Conservation (phyloP, 2,113 vertebrate species). For the Sakesphorus luctuosus region DNA sequence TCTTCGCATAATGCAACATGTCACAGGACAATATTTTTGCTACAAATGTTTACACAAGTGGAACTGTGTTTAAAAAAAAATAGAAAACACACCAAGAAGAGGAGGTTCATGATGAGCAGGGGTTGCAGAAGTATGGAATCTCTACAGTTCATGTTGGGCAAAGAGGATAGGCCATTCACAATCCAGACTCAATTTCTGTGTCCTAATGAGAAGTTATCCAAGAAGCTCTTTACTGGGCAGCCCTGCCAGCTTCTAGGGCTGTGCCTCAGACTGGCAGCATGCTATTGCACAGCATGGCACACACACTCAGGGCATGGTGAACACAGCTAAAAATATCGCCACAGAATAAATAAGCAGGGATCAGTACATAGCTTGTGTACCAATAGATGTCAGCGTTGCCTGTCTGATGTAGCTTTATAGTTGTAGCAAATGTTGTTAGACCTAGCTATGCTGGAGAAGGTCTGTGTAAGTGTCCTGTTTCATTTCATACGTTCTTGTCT, state of each 20-base stretch:
- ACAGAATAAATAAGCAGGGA: background rate
- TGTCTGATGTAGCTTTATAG: background rate
- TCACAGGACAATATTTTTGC: background rate
- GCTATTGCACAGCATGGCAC: accelerated
- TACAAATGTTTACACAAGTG: background rate
- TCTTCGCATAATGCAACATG: background rate
- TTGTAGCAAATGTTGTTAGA: background rate
- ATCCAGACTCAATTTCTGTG: background rate
- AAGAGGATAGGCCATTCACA: background rate
- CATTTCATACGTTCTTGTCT: background rate
- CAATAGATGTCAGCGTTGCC: constrained; percentile 72
- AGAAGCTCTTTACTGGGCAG: background rate
- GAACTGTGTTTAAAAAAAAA: background rate
- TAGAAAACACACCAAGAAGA: background rate
- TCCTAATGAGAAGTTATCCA: background rate
- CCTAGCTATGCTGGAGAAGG: background rate
- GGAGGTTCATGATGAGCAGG: background rate
- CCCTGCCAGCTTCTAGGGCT: background rate
- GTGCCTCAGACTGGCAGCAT: accelerated
- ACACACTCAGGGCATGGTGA: accelerated
- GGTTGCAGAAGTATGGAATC: background rate
- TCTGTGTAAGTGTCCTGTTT: background rate
- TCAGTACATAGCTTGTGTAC: background rate
- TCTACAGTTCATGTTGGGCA: background rate
- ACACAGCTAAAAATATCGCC: accelerated